phyloP scores from a whole-genome alignment of 2,888 invertebrate species.

The Amiota communis region DNA sequence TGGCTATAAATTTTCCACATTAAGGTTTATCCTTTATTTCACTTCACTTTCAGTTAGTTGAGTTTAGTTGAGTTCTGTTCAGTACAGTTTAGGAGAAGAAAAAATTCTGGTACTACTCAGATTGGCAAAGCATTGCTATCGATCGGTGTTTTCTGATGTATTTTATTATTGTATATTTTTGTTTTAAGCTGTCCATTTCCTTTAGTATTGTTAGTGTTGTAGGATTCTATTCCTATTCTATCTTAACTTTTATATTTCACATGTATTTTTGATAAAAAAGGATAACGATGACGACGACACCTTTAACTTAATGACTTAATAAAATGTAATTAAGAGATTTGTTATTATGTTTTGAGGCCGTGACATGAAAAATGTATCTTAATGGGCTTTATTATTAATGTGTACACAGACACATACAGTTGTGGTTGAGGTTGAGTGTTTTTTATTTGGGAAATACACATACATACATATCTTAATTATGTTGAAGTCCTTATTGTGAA shows the following conservation, averaged over 20 bases:
- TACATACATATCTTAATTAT: no score
- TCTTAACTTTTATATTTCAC: no score
- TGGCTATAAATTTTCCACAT: slow-evolving; percentile 8
- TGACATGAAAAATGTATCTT: not conserved
- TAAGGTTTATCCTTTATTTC: not conserved
- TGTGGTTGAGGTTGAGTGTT: no score
- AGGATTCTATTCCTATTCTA: no score
- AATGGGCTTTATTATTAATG: no score
- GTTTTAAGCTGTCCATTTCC: not conserved
- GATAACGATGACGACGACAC: slow-evolving; percentile 4
- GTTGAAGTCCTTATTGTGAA: no score
- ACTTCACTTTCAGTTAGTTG: not conserved
- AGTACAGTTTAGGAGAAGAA: not conserved
- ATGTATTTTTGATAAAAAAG: no score
- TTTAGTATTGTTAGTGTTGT: not conserved
- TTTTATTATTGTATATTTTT: not conserved
- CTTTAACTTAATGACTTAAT: slow-evolving; percentile 65
- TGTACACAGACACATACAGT: no score
- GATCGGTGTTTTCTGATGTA: no score
- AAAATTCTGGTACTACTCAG: not conserved
- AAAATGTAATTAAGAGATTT: slow-evolving; percentile 63
- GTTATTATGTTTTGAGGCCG: slow-evolving; percentile 30
- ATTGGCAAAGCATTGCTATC: no score
- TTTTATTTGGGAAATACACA: no score
- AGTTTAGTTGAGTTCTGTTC: not conserved